These are phyloP conservation scores for Mustelus asterias DNA, from an alignment of 2,113 vertebrate species.

Conservation along the genomic window DNA sequence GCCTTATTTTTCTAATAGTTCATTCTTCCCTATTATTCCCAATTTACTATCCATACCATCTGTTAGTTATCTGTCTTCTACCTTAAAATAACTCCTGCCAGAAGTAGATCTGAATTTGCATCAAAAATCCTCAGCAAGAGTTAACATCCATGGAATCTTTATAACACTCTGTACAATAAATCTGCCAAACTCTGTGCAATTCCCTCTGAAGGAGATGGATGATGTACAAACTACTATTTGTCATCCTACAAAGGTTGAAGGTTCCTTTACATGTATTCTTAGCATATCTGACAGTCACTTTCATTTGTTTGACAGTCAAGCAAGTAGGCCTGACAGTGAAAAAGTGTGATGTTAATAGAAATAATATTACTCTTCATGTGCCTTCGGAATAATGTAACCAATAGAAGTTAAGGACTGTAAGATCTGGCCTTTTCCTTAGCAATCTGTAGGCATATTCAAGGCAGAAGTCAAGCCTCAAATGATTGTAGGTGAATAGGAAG, in stretches of 20 bases:
- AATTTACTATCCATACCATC: background rate
- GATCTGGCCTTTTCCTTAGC: background rate
- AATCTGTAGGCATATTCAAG: background rate
- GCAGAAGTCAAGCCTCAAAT: background rate
- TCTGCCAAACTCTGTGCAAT: background rate
- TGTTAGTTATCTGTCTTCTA: background rate
- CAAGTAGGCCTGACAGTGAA: background rate
- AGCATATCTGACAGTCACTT: background rate
- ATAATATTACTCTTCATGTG: background rate
- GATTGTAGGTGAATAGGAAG: background rate
- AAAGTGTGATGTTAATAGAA: background rate
- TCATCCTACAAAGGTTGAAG: background rate
- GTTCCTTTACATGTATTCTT: background rate
- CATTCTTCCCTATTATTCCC: background rate
- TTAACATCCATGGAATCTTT: background rate
- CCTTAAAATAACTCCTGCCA: background rate
- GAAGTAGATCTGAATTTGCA: background rate
- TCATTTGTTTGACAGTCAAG: background rate
- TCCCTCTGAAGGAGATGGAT: slow-evolving; percentile 5
- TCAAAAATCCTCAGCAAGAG: background rate
- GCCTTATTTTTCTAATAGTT: background rate
- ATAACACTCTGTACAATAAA: background rate
- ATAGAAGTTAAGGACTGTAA: background rate
- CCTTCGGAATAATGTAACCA: background rate
- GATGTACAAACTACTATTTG: background rate